Evolutionary conservation across 2,797 vertebrate genomes (phyloP).

Genomic region (Knipowitschia caucasica): DNA sequence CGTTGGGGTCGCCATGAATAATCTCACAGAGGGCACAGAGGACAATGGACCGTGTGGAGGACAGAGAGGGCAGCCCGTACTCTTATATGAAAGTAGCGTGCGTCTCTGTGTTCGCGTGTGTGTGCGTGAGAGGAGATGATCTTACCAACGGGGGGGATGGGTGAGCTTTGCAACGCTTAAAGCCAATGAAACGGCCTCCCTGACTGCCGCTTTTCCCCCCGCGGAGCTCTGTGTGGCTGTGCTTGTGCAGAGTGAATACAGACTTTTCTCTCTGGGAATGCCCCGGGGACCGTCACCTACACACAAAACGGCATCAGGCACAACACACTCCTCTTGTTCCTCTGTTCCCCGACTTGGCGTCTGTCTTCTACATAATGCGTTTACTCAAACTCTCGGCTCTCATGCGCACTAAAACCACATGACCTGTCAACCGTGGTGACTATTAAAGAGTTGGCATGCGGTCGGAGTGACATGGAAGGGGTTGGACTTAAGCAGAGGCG

Average conservation of each 20-base stretch:
- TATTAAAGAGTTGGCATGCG: slow-evolving; percentile 30
- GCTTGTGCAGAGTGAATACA: slow-evolving; percentile 63
- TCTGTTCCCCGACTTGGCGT: slow-evolving; percentile 47
- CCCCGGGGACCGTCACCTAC: slow-evolving; percentile 52
- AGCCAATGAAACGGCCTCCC: slow-evolving; percentile 57
- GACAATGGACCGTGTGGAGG: slow-evolving; percentile 57
- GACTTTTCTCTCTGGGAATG: slow-evolving; percentile 41
- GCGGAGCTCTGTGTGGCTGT: slow-evolving; percentile 42
- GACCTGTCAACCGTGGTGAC: slow-evolving; percentile 24
- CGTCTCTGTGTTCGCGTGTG: slow-evolving; percentile 28
- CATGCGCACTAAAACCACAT: slow-evolving; percentile 25
- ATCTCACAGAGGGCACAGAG: slow-evolving; percentile 67
- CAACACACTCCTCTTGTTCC: slow-evolving; percentile 39
- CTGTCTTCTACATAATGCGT: slow-evolving; percentile 44
- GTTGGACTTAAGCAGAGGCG: slow-evolving; percentile 10
- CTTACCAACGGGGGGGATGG: slow-evolving; percentile 50
- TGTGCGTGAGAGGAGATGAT: slow-evolving; percentile 37
- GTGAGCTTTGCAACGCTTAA: slow-evolving; percentile 53
- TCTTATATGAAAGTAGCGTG: slow-evolving; percentile 34
- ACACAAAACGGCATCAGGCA: slow-evolving; percentile 54
- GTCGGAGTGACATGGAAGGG: slow-evolving; percentile 23
- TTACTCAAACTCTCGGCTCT: slow-evolving; percentile 30
- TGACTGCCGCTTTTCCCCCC: slow-evolving; percentile 56
- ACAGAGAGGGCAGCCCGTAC: slow-evolving; percentile 50
- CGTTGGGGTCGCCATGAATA: slow-evolving; percentile 66